Base-by-base conservation (phyloP, 1,140 invertebrate species). In the Drosophila nigromelanica region DNA sequence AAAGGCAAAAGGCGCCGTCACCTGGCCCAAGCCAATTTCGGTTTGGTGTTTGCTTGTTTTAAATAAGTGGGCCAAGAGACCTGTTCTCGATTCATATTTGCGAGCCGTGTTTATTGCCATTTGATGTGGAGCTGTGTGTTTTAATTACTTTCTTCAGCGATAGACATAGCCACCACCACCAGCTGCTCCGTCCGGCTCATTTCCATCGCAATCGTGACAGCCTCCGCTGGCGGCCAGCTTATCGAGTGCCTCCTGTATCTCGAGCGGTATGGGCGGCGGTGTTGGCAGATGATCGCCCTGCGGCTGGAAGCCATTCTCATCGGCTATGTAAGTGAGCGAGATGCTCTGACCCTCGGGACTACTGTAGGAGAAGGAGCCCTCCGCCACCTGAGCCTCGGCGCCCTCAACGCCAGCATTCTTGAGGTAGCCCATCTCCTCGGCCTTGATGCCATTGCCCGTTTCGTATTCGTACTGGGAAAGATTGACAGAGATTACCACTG, bases 241-340 rank as follows among this genome's bases (percentile, higher is more conserved):
- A 91, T 96, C 96, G 27, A 97, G 93, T 48, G 95, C 95, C 90
- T 96, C 96, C 92, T 96, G 96, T 76, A 97, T 96, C 93, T 96
- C 96, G 2, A 94, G 93, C 50, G 96, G 96, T 37, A 97, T 95
- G 39, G 96, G 96, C 2, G 96, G 96, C 12, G 96, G 95, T 3
- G 95, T 96, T 40, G 96, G 96, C 18, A 97, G 91, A 89, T 96
- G 96, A 27, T 94, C 94, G 21, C 96, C 96, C 58, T 94, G 91
- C 1, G 96, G 95, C 64, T 94, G 94, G 92, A 96, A 97, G 11
- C 96, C 96, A 69, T 95, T 95, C 82, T 97, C 95, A 75, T 97
- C 96, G 15, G 96, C 96, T n/a, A 95, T 94, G 93, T 97, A 97
- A 6, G 94, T 94, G 27, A 97, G 89, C 3, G 93, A 93, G 64